Conservation (phyloP, 1,140 invertebrate species). For the Microplitis demolitor region DNA sequence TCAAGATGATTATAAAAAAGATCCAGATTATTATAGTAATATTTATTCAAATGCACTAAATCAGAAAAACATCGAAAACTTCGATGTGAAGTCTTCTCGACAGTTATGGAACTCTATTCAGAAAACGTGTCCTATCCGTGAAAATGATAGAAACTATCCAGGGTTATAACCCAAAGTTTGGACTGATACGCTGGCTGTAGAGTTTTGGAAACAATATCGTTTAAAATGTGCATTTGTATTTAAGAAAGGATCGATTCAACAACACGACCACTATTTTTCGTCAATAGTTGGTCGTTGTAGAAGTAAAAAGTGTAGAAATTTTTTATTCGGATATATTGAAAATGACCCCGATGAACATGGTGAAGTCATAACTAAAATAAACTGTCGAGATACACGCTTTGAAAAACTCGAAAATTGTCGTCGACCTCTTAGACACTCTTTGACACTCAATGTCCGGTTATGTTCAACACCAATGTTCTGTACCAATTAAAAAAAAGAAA, state of each 20-base stretch:
- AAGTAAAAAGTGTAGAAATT: neutral
- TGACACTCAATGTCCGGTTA: neutral
- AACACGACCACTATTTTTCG: neutral
- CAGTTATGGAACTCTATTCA: no score
- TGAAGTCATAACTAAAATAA: neutral
- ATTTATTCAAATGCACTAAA: no score
- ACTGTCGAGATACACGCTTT: neutral
- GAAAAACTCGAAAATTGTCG: neutral
- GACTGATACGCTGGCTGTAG: neutral
- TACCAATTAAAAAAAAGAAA: neutral
- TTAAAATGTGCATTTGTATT: neutral
- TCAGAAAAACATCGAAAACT: no score
- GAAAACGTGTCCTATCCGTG: no score
- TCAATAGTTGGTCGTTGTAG: neutral
- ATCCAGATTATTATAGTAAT: neutral
- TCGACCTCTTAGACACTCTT: neutral
- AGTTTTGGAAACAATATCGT: neutral
- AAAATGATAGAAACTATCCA: no score
- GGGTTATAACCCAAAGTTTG: neutral
- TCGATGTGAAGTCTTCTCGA: no score
- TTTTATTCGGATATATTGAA: neutral
- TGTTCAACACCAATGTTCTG: neutral
- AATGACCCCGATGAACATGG: neutral
- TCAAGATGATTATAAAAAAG: neutral
- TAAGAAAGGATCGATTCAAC: neutral